phyloP scores from a whole-genome alignment of 2,888 invertebrate genomes.

The Chymomyza caudatula region DNA sequence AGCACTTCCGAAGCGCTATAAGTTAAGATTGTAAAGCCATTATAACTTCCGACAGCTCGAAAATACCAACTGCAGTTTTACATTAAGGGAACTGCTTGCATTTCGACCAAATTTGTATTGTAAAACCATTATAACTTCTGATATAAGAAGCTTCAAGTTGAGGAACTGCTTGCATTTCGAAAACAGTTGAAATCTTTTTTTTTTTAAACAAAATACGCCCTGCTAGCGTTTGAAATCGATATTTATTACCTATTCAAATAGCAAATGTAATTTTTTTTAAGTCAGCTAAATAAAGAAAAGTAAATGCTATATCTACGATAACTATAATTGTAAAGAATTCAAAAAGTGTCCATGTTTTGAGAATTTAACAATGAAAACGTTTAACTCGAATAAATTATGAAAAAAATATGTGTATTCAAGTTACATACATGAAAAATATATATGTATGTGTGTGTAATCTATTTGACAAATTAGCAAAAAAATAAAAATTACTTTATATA shows the following conservation, averaged over 20 bases:
- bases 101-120: too few relatives aligned
- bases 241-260: slow-evolving; percentile 18
- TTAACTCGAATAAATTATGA: slow-evolving; percentile 46
- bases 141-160: too few relatives aligned
- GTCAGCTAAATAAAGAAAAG: slow-evolving; percentile 13
- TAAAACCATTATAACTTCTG: too few relatives aligned
- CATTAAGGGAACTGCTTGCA: too few relatives aligned
- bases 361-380: slow-evolving; percentile 46
- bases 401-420: slow-evolving; percentile 10
- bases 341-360: slow-evolving; percentile 42
- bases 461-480: slow-evolving; percentile 8
- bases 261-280: slow-evolving; percentile 23
- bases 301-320: too few relatives aligned
- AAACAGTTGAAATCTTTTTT: slow-evolving; percentile 39
- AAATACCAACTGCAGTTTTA: too few relatives aligned
- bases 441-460: slow-evolving; percentile 32
- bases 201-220: background rate
- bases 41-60: too few relatives aligned
- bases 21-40: too few relatives aligned
- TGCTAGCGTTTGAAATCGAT: slow-evolving; percentile 4
- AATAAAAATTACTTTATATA: background rate
- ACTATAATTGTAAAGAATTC: slow-evolving; percentile 58
- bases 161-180: background rate
- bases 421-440: slow-evolving; percentile 27
- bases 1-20: background rate